Conservation (phyloP, 1,140 invertebrate genomes). For the Cryptotermes secundus region DNA sequence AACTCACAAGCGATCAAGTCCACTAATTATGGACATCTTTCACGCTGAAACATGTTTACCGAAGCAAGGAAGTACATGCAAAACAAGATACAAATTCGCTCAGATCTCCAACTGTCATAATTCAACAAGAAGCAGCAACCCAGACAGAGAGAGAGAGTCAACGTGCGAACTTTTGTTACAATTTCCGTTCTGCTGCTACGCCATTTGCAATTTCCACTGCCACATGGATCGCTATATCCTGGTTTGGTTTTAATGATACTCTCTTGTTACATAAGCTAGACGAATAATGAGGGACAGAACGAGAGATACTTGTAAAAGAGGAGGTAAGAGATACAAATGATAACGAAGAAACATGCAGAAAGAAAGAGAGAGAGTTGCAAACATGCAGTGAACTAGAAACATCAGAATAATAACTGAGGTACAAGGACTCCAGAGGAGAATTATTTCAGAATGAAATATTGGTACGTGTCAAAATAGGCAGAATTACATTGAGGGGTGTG, state of each 20-base stretch:
- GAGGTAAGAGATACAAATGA: background rate
- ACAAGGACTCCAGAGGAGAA: background rate
- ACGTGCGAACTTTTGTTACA: background rate
- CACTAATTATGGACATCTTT: no score
- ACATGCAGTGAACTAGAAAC: background rate
- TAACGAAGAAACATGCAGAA: background rate
- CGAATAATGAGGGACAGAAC: background rate
- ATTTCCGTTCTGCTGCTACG: background rate
- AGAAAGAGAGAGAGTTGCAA: background rate
- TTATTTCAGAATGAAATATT: constrained; percentile 15
- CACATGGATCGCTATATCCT: background rate
- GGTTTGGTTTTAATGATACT: background rate
- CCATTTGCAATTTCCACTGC: background rate
- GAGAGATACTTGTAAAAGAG: background rate
- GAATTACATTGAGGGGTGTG: background rate
- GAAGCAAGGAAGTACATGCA: no score
- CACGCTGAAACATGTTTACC: no score
- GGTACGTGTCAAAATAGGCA: background rate
- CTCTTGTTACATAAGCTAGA: background rate
- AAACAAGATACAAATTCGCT: no score
- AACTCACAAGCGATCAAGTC: no score
- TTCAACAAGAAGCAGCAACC: background rate
- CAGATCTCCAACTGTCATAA: no score
- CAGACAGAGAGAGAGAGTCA: background rate
- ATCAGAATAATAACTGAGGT: background rate